Evolutionary conservation across 2,888 invertebrate genomes (phyloP).

Genomic region (Sminthurinus aureus): DNA sequence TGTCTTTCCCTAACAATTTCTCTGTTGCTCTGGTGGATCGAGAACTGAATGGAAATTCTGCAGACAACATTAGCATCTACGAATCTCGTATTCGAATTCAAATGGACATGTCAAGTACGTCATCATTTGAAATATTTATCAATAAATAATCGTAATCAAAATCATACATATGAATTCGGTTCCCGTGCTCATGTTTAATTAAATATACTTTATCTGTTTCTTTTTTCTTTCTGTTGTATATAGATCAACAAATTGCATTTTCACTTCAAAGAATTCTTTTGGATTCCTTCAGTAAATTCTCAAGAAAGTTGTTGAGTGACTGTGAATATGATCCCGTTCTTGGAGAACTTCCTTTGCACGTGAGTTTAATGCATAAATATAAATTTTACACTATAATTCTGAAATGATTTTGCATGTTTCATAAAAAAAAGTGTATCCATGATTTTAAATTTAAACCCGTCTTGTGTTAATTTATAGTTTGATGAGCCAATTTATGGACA

Average conservation of each 20-base stretch:
- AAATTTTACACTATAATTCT: neutral
- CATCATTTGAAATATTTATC: neutral
- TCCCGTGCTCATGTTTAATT: neutral
- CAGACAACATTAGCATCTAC: constrained; percentile 85
- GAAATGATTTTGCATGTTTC: neutral
- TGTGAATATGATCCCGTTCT: constrained; percentile 67
- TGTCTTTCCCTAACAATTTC: constrained; percentile 89
- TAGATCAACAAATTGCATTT: constrained; percentile 93
- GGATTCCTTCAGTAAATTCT: constrained; percentile 85
- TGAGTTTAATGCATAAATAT: constrained; percentile 26
- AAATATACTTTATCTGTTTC: neutral
- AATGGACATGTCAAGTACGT: constrained; percentile 91
- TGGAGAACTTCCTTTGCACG: constrained; percentile 53
- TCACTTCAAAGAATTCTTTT: constrained; percentile 87
- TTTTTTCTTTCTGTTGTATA: constrained; percentile 53
- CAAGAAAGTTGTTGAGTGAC: constrained; percentile 73
- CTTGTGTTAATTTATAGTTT: constrained; percentile 69
- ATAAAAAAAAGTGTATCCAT: neutral
- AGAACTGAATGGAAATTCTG: constrained; percentile 79
- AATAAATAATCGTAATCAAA: too few relatives aligned
- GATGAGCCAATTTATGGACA: constrained; percentile 88
- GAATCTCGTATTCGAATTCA: constrained; percentile 88
- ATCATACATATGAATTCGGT: neutral
- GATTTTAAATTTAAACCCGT: neutral
- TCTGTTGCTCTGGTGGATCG: constrained; percentile 84